These are phyloP conservation scores for Hycleus cichorii DNA, from an alignment of 1,140 invertebrate species.

Conservation along the genomic window DNA sequence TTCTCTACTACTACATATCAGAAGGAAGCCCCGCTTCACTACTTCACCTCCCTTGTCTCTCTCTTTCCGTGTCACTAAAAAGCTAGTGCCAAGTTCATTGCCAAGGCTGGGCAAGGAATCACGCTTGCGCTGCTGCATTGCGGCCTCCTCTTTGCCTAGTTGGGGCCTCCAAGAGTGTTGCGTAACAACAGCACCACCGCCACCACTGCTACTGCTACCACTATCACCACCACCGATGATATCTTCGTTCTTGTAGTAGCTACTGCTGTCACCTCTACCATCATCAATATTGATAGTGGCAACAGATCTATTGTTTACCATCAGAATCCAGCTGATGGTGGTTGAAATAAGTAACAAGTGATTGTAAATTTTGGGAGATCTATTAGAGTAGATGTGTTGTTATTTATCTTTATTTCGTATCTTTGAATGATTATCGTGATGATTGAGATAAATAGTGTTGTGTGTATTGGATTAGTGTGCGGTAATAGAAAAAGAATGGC, in stretches of 20 bases:
- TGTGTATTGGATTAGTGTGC: too few relatives aligned
- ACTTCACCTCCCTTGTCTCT: constrained; percentile 32
- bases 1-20: too few relatives aligned
- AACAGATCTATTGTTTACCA: not conserved
- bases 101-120: constrained; percentile 49
- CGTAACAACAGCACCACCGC: constrained; percentile 22
- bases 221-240: not conserved
- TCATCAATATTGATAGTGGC: not conserved
- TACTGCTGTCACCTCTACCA: constrained; percentile 2
- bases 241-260: not conserved
- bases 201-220: constrained; percentile 21
- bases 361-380: too few relatives aligned
- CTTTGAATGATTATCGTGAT: too few relatives aligned
- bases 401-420: too few relatives aligned
- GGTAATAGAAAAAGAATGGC: too few relatives aligned
- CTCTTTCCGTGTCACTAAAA: constrained; percentile 32
- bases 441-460: too few relatives aligned
- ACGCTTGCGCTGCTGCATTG: constrained; percentile 49
- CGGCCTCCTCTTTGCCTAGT: constrained; percentile 47
- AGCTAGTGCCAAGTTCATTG: constrained; percentile 48
- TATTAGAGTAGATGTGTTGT: too few relatives aligned
- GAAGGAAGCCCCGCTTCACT: not conserved
- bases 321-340: too few relatives aligned
- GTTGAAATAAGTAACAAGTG: too few relatives aligned
- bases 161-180: constrained; percentile 35